phyloP scores from a whole-genome alignment of 2,113 vertebrate species.

The Probosciger aterrimus region DNA sequence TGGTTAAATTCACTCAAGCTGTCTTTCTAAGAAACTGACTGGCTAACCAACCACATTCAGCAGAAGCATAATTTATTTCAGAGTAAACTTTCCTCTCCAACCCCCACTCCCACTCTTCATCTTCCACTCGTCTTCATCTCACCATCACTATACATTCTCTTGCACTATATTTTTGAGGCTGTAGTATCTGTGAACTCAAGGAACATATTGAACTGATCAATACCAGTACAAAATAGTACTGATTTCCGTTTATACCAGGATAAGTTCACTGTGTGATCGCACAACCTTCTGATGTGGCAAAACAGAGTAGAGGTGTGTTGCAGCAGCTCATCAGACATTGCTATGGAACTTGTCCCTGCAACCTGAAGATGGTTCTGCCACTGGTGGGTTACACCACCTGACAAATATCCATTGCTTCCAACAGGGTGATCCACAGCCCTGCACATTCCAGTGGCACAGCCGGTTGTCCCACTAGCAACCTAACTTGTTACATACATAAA shows the following conservation, averaged over 20 bases:
- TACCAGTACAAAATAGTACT: neutral
- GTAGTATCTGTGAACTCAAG: neutral
- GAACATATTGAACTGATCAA: neutral
- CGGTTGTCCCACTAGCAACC: neutral
- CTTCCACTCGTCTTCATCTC: neutral
- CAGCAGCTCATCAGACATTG: neutral
- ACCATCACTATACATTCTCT: neutral
- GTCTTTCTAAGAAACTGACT: neutral
- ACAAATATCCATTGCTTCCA: neutral
- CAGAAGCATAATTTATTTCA: neutral
- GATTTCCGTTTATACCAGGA: neutral
- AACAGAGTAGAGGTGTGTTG: neutral
- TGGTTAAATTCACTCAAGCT: neutral
- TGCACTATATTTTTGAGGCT: neutral
- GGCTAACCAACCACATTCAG: neutral
- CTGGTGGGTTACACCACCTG: fast-evolving
- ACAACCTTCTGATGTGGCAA: neutral
- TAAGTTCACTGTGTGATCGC: neutral
- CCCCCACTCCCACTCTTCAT: neutral
- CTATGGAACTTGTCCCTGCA: neutral
- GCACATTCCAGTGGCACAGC: neutral
- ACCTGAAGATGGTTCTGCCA: neutral
- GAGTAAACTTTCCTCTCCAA: neutral
- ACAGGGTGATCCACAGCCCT: neutral
- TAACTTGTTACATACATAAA: neutral